phyloP scores from a whole-genome alignment of 2,797 vertebrate species.

The Malurus leucopterus region DNA sequence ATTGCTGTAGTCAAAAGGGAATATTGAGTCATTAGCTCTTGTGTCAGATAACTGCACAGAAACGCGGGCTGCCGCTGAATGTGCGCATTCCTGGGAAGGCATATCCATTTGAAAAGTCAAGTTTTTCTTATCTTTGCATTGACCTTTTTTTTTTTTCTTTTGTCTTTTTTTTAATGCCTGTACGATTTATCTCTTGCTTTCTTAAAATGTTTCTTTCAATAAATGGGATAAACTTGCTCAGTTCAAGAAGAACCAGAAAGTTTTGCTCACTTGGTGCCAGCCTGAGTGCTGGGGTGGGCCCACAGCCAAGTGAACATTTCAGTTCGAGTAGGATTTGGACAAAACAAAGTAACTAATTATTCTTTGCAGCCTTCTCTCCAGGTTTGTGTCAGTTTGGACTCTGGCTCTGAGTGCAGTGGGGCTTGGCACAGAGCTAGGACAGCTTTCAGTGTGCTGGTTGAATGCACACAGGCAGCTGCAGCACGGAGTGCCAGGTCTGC shows the following conservation, averaged over 20 bases:
- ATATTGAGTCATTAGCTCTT: not conserved
- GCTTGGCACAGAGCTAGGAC: fast-evolving
- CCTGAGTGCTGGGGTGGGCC: not conserved
- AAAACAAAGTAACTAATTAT: not conserved
- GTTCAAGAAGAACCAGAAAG: not conserved
- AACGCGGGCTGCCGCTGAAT: not conserved
- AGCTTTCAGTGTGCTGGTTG: not conserved
- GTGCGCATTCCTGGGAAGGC: fast-evolving
- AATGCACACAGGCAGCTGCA: not conserved
- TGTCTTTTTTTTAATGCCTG: not conserved
- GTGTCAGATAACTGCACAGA: not conserved
- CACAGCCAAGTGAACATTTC: not conserved
- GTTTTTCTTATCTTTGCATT: not conserved
- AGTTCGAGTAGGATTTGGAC: not conserved
- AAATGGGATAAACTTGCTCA: not conserved
- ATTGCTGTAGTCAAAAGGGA: not conserved
- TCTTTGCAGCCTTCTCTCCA: not conserved
- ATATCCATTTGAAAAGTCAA: not conserved
- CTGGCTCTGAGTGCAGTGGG: not conserved
- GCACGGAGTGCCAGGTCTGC: not conserved
- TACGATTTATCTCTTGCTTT: not conserved
- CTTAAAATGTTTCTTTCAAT: not conserved
- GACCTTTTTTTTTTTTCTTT: not conserved
- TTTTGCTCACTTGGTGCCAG: not conserved
- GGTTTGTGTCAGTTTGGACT: not conserved